Base-by-base conservation (phyloP, 2,113 vertebrate species). In the Hippopotamus amphibius region DNA sequence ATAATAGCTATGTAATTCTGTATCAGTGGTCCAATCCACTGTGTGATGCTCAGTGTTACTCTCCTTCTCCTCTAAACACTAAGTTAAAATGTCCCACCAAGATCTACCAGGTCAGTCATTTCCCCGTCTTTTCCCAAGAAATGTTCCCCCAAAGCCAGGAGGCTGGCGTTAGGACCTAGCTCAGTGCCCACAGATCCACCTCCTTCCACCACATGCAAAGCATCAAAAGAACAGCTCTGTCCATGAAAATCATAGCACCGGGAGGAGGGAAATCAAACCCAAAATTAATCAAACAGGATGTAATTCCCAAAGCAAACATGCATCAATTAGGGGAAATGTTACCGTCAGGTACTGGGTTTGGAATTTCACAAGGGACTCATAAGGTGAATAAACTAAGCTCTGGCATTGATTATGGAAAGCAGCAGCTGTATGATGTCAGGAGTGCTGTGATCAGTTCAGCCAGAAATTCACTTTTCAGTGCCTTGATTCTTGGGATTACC, bases 321-420 rank as follows among this genome's bases (percentile, higher is more conserved):
- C 98, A 98, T 98, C 98, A 98, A 90, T 98, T 98, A 98, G 93
- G 81, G 97, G 98, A 98, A 98, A 97, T 90, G 97, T 97, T 98
- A 97, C 95, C 83, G 53, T 98, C 97, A 98, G 98, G 98, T 98
- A 97, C 97, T 16, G 92, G 96, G 90, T 94, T 98, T 97, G 94
- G 93, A 98, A 98, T 98, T 96, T 95, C 98, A 98, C 90, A 9
- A 10, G 98, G 96, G 98, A 98, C 92, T 97, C 95, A 16, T 90
- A 97, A 98, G 94, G 96, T 98, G 97, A 81, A 97, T 93, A 98
- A 98, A 97, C 98, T 97, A 96, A 98, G 37, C 91, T 95, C 93
- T 48, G 96, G 93, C 96, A 98, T 98, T 98, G 98, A 98, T 98
- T 98, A 98, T 96, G 96, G 97, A 98, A 98, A 98, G 95, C 95